Evolutionary conservation across 2,113 vertebrate genomes (phyloP), one percentile per base, ranked within the genome.

Genomic region (Catharus minimus): DNA sequence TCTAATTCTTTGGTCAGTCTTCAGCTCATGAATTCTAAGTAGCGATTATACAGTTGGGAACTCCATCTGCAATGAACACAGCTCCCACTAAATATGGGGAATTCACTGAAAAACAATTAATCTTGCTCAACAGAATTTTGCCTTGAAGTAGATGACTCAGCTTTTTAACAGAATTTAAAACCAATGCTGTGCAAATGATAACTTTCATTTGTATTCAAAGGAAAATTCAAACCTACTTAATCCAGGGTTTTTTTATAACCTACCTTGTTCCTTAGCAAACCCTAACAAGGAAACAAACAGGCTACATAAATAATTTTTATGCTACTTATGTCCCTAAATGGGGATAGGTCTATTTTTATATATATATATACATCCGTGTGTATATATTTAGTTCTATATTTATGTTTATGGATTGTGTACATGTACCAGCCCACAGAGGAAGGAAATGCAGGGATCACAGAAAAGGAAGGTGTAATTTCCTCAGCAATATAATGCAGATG

Each of bases 291-390:
- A 82, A 89, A 53, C 5, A 53, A 89, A 81, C 19, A 74, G 21
- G 28, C 28, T 74, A 9, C 16, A 11, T 36, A 81, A 73, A 76
- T 55, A 4, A 60, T 50, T 72, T 90, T 23, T 44, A 64, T 2
- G 6, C 27, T 68, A 32, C 9, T 49, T 47, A 11, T 32, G 21
- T 68, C 24, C 16, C 47, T 60, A 33, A 13, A 12, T 64, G 36
- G 24, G 5, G 30, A 64, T 39, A 92, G 4, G 4, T 43, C 17
- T 84, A 28, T 91, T 67, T 89, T 60, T 55, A 4, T 73, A 1
- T 52, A 5, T 55, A 2, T 43, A 4, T 61, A 9, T 55, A 11
- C 47, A 1, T 36, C 4, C 41, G 1, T 21, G 0, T 56, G 13
- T 78, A 32, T 64, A 19, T 64, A 27, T 58, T 10, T 68, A 36